Base-by-base conservation (phyloP, 2,797 vertebrate species). In the Emys orbicularis region DNA sequence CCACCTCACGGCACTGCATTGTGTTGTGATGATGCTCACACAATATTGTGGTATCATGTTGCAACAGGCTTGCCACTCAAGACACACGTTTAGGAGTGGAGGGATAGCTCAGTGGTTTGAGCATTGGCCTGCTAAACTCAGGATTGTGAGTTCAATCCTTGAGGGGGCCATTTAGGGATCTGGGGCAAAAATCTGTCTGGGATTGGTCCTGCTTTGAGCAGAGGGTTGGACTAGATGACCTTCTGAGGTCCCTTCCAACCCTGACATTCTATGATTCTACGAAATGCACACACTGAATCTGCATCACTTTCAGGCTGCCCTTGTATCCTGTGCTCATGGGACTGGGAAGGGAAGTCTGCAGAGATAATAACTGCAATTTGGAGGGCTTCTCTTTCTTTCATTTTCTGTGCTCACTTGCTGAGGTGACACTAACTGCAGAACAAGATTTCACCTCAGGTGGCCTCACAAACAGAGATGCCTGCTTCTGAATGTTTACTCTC, bases 331-430 rank as follows among this genome's bases (percentile, higher is more conserved):
- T 74, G 81, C 44, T 85, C 65, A 80, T 47, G 91, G 76, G 77
- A 29, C 5, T 97, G 84, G 87, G 72, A 92, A 81, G 31, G 41
- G 74, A 96, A 96, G 81, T 77, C 92, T 97, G 95, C 87, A 92
- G 95, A 97, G 81, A 93, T 86, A 97, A 97, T 52, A 94, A 93
- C 94, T 96, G 93, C 92, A 93, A 89, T 98, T 94, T 97, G 91
- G 84, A 95, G 86, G 93, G 77, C 6, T 87, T 90, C 87, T 95
- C 84, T 96, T 88, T 95, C 86, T 92, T 96, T 97, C 89, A 86
- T 86, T 93, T 96, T 86, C 92, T 90, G 81, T 96, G 93, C 91
- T 50, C 80, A 92, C 93, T 82, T 94, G 93, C 87, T 87, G 96
- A 97, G 96, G 94, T 9, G 15, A 95, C 84, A 92, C 89, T 97